These are phyloP conservation scores for honey bee (Apis mellifera) DNA, from an alignment of 1,140 invertebrate genomes.

Conservation along the genomic window Amel_HAv3.1 CM009946.2:486501-487000, in stretches of 20 bases:
- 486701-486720: too few relatives aligned
- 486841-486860: constrained; percentile 23
- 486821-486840: constrained; percentile 29
- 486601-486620: too few relatives aligned
- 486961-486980: neutral
- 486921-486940: neutral
- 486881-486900: constrained; percentile 55
- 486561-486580: too few relatives aligned
- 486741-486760: constrained; percentile 63
- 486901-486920: neutral
- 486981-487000: constrained; percentile 34
- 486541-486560: too few relatives aligned
- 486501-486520: too few relatives aligned
- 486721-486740: constrained; percentile 58
- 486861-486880: constrained; percentile 48
- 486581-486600: too few relatives aligned
- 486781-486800: constrained; percentile 57
- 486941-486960: neutral
- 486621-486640: too few relatives aligned
- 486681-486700: too few relatives aligned
- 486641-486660: too few relatives aligned
- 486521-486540: too few relatives aligned
- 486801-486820: constrained; percentile 54
- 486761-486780: constrained; percentile 64
- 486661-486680: too few relatives aligned